phyloP scores from a whole-genome alignment of 2,888 invertebrate species.

The Netelia melanura region DNA sequence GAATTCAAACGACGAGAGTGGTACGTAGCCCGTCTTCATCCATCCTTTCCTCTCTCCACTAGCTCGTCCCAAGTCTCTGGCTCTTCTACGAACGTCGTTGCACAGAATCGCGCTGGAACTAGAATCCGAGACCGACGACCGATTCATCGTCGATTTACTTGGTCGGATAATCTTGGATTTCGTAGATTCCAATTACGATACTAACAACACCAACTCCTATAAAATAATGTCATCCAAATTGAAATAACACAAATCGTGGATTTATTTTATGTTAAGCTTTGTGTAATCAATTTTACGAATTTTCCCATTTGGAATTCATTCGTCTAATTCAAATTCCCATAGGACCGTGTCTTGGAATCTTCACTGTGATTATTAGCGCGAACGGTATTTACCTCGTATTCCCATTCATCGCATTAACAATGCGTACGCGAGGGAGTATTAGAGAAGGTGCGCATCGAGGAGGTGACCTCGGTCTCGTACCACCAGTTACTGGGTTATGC shows the following conservation, averaged over 20 bases:
- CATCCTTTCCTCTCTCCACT: constrained; percentile 14
- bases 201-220: no score
- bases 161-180: constrained; percentile 53
- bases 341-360: no score
- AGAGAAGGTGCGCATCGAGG: constrained; percentile 57
- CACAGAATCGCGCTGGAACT: constrained; percentile 35
- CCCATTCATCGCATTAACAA: constrained; percentile 47
- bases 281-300: no score
- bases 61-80: constrained; percentile 22
- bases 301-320: no score
- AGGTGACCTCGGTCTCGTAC: constrained; percentile 46
- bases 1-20: constrained; percentile 64
- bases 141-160: constrained; percentile 41
- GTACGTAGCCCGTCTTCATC: constrained; percentile 30
- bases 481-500: constrained; percentile 66
- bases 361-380: constrained; percentile 29
- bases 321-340: no score
- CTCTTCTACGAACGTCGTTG: constrained; percentile 48
- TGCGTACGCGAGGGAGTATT: constrained; percentile 63
- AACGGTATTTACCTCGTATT: constrained; percentile 38
- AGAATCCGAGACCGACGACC: constrained; percentile 32
- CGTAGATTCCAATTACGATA: constrained; percentile 29
- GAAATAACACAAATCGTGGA: no score
- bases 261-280: no score
- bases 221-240: no score